Base-by-base conservation (phyloP, 2,888 invertebrate species). In the Junonia oenone region DNA sequence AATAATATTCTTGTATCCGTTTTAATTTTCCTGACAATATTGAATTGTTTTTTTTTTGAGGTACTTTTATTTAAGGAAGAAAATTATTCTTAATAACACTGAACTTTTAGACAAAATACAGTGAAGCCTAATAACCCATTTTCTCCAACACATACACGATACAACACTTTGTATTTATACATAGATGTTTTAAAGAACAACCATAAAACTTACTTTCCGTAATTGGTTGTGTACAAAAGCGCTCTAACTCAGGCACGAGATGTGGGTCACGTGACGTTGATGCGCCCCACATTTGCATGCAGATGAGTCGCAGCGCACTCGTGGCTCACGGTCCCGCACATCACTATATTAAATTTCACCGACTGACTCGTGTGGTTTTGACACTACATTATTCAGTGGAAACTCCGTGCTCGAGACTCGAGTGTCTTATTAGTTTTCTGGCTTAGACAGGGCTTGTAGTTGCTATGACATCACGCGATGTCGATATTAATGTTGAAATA, bases 271-370 rank as follows among this genome's bases (percentile, higher is more conserved):
- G 55, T 56, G 50, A 53, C 53, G 56, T 58, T 52, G 52, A 52
- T 58, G 45, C 52, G 52, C 17, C 47, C 60, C 58, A 62, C 31
- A 58, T 62, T 62, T 54, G 57, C 53, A 60, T 62, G 51, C 51
- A 59, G 53, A 58, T 58, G 53, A 55, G 55, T 45, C 29, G 38
- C 33, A 46, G 50, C 49, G 53, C 31, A 58, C 54, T 47, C 47
- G 15, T 49, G 57, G 45, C 51, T 57, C 40, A 57, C 50, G 46
- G 47, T 51, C 19, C 26, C 40, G 22, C 17, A 38, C 38, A 17
- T 38, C 38, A 19, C 53, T 51, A 40, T 54, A 58, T 54, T 58
- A 58, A 51, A 54, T 51, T 45, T 40, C 45, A 53, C 38, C 37
- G 38, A 48, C 47, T 33, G 31, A 56, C 43, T 49, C 29, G 48